Evolutionary conservation across 2,113 vertebrate genomes (phyloP).

Genomic region (Romanogobio albipinnatus): DNA sequence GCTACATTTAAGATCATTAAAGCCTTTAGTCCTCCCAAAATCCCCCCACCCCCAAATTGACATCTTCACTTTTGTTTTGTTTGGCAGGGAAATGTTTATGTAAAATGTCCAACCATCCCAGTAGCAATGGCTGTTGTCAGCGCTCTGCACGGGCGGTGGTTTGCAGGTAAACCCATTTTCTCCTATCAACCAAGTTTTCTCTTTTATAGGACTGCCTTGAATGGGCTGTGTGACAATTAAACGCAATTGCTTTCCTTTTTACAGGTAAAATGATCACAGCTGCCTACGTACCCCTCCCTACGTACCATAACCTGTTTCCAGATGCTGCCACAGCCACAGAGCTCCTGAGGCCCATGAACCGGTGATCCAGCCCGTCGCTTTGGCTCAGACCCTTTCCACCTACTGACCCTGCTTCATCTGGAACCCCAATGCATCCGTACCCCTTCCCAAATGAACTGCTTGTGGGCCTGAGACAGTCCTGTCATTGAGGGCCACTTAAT

Average conservation of each 20-base stretch:
- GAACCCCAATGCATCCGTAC: neutral
- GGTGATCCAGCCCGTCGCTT: constrained; percentile 79
- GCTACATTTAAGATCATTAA: no score
- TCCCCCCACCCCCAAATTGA: no score
- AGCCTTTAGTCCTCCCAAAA: neutral
- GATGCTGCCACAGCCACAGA: constrained; percentile 96
- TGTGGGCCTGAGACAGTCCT: neutral
- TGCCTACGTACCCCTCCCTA: constrained; percentile 94
- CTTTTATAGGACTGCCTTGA: neutral
- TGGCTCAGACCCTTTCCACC: constrained; percentile 1
- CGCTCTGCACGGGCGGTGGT: constrained; percentile 95
- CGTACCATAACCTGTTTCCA: constrained; percentile 98
- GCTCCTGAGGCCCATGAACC: constrained; percentile 90
- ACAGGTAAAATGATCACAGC: constrained; percentile 98
- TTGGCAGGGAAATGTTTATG: constrained; percentile 93
- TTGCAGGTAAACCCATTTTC: constrained; percentile 83
- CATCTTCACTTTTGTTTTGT: neutral
- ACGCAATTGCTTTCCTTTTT: neutral
- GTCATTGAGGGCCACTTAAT: neutral
- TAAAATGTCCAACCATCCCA: constrained; percentile 96
- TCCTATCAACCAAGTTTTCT: neutral
- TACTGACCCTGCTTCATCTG: constrained; percentile 6
- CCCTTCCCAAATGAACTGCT: constrained; percentile 14
- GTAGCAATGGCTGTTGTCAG: constrained; percentile 93
- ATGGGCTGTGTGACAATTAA: neutral